Conservation (phyloP, 2,888 invertebrate species). For the Blera fallax region DNA sequence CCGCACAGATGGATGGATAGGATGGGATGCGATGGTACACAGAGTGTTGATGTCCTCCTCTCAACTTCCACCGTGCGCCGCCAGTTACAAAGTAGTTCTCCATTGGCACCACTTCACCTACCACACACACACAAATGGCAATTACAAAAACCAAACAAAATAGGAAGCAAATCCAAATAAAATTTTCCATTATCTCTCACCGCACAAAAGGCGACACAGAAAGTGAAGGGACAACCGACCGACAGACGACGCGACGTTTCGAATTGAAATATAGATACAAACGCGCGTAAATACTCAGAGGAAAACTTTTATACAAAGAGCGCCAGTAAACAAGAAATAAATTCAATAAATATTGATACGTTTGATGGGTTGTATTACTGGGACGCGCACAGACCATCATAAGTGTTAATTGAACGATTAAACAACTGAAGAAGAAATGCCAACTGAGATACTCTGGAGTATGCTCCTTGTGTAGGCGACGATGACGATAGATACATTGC, state of each 20-base stretch:
- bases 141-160: constrained; percentile 33
- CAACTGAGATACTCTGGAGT: neutral
- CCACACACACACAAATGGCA: constrained; percentile 13
- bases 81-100: neutral
- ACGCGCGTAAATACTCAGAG: neutral
- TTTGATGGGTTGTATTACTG: constrained; percentile 2
- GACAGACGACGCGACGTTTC: too few relatives aligned
- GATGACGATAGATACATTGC: neutral
- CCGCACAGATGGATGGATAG: neutral
- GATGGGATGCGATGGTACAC: too few relatives aligned
- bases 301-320: constrained; percentile 10
- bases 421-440: neutral
- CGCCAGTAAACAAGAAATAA: constrained; percentile 22
- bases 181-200: constrained; percentile 33
- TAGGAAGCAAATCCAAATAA: constrained; percentile 27
- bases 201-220: neutral
- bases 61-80: too few relatives aligned
- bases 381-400: neutral
- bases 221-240: too few relatives aligned
- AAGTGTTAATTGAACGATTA: constrained; percentile 40
- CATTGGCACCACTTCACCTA: neutral
- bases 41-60: neutral
- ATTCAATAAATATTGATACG: constrained; percentile 48
- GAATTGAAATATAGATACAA: neutral
- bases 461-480: neutral